Conservation (phyloP, 1,140 invertebrate genomes). For the Sinonovacula constricta region DNA sequence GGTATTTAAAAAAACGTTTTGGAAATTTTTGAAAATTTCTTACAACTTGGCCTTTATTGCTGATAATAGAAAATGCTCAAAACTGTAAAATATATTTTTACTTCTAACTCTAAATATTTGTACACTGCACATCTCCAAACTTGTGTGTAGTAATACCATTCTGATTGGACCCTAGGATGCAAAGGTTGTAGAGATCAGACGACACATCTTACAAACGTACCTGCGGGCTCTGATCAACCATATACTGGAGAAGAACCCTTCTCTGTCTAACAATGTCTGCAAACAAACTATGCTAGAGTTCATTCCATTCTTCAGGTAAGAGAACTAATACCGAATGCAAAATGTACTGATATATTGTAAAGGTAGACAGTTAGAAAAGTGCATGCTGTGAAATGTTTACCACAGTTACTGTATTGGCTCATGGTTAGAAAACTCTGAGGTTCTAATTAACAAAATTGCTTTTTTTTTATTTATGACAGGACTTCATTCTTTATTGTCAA, state of each 20-base stretch:
- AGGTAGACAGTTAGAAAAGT: not conserved
- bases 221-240: conserved; percentile 87
- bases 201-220: conserved; percentile 87
- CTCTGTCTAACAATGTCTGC: conserved; percentile 84
- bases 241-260: conserved; percentile 84
- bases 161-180: conserved; percentile 82
- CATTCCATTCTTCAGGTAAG: conserved; percentile 90
- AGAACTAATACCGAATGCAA: not conserved
- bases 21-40: no score
- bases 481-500: no score
- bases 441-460: not conserved
- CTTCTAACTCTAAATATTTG: not conserved
- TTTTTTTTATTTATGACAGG: no score
- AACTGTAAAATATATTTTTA: not conserved
- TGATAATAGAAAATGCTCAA: not conserved
- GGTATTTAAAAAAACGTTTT: no score
- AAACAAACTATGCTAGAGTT: conserved; percentile 86
- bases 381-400: not conserved
- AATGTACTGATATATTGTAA: not conserved
- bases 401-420: not conserved
- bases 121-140: not conserved
- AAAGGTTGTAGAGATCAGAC: conserved; percentile 88
- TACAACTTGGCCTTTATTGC: no score
- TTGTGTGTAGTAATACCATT: not conserved
- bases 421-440: not conserved